Conservation (phyloP, 2,888 invertebrate species). For the Auanema sp. region DNA sequence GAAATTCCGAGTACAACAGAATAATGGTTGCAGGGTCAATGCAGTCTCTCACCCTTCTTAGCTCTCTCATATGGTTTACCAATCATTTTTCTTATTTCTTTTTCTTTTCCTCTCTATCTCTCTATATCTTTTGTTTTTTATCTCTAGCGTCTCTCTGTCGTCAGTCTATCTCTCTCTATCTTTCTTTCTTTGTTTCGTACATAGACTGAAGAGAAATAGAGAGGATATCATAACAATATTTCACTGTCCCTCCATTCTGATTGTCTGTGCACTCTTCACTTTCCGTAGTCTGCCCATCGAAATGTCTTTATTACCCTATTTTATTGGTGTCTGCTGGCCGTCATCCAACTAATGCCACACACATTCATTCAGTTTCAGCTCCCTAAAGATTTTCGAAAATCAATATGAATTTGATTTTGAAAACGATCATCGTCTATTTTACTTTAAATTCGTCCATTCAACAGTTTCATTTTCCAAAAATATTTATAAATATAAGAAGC, state of each 20-base stretch:
- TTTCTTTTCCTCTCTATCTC: constrained; percentile 3
- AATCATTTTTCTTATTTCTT: background rate
- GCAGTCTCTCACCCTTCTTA: constrained; percentile 10
- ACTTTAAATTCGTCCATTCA: background rate
- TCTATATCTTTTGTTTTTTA: constrained; percentile 6
- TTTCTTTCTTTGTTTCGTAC: constrained; percentile 8
- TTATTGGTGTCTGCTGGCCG: background rate
- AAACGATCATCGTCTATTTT: too few species aligned
- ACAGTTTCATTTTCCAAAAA: background rate
- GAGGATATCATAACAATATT: constrained; percentile 9
- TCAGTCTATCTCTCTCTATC: too few species aligned
- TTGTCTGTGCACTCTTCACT: background rate
- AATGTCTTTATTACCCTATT: constrained; percentile 6
- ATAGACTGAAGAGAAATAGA: constrained; percentile 20
- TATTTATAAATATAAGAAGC: constrained; percentile 3
- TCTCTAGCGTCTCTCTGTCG: constrained; percentile 8
- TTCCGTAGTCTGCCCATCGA: background rate
- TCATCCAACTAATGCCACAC: constrained; percentile 2
- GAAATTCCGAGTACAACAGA: constrained; percentile 9
- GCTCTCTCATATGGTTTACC: background rate
- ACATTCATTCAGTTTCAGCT: constrained; percentile 1
- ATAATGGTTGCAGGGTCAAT: constrained; percentile 24
- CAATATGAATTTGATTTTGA: too few species aligned
- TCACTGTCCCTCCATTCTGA: constrained; percentile 2
- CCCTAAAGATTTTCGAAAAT: too few species aligned